Evolutionary conservation across 2,797 vertebrate genomes (phyloP).

Genomic region (Characodon lateralis): DNA sequence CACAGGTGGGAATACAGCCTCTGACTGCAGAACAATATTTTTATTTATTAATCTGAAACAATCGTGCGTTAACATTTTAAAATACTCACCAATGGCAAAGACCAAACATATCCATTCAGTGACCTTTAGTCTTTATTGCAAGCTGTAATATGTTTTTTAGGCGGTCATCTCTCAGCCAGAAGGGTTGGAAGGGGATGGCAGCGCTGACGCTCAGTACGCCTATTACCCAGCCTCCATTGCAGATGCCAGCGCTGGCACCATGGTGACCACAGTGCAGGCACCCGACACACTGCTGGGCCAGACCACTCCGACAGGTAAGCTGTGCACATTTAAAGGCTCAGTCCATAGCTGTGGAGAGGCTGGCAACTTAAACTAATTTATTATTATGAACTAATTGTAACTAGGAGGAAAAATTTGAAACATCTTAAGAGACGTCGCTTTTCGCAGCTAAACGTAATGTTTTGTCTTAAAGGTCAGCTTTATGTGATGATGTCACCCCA

Average conservation of each 20-base stretch:
- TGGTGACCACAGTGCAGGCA: conserved; percentile 90
- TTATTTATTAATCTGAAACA: neutral
- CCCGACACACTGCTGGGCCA: conserved; percentile 89
- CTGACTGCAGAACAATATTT: neutral
- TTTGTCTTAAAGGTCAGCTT: conserved; percentile 83
- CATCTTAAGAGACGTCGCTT: neutral
- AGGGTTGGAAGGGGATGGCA: conserved; percentile 75
- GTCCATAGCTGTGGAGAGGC: neutral
- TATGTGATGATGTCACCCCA: conserved; percentile 98
- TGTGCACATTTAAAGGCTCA: neutral
- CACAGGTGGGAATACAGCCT: conserved; percentile 62
- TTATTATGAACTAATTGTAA: too few relatives aligned
- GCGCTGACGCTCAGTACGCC: conserved; percentile 89
- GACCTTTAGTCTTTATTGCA: neutral
- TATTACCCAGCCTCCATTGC: conserved; percentile 89
- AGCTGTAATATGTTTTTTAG: conserved; percentile 42
- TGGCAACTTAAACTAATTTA: too few relatives aligned
- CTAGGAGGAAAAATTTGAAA: neutral
- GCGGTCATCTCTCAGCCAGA: conserved; percentile 83
- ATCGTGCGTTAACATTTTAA: neutral
- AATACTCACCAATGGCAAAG: neutral
- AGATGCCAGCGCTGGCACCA: conserved; percentile 78
- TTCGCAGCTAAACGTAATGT: conserved; percentile 6
- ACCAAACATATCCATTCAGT: neutral
- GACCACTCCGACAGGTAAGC: conserved; percentile 83